Conservation (phyloP, 2,797 vertebrate species). For the Carapus acus region DNA sequence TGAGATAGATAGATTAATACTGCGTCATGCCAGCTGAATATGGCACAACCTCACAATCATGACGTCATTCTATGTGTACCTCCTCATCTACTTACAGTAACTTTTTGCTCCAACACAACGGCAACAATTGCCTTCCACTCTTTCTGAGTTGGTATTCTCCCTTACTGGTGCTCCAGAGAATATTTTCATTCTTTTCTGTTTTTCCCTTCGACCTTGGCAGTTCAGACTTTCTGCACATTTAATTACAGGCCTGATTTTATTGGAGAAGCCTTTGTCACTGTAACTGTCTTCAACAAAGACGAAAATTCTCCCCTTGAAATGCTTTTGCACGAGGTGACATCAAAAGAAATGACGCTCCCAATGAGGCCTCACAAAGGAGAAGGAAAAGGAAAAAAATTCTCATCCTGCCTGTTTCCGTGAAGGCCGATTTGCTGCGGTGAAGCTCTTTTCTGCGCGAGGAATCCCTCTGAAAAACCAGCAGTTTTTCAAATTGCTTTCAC, state of each 20-base stretch:
- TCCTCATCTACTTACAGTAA: no score
- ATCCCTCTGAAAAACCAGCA: conserved; percentile 52
- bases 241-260: conserved; percentile 57
- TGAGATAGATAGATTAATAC: conserved; percentile 1
- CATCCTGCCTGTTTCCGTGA: conserved; percentile 47
- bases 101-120: background rate
- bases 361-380: conserved; percentile 37
- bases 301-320: conserved; percentile 46
- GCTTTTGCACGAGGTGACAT: conserved; percentile 58
- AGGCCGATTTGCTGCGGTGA: conserved; percentile 40
- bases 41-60: conserved; percentile 4
- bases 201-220: conserved; percentile 47
- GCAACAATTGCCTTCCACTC: conserved; percentile 23
- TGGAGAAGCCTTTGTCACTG: conserved; percentile 45
- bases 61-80: background rate
- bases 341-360: conserved; percentile 58
- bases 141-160: conserved; percentile 33
- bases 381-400: conserved; percentile 10
- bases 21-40: conserved; percentile 7
- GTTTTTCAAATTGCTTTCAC: conserved; percentile 45
- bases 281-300: conserved; percentile 53
- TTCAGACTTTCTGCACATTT: conserved; percentile 47
- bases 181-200: conserved; percentile 23
- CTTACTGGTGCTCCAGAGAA: conserved; percentile 24
- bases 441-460: conserved; percentile 31